Percentiles rank a stretch among this genome's conserved stretches.
These are phyloP conservation scores for Pharmacophagus antenor DNA, from an alignment of 2,888 invertebrate genomes.

Conservation along the genomic window DNA sequence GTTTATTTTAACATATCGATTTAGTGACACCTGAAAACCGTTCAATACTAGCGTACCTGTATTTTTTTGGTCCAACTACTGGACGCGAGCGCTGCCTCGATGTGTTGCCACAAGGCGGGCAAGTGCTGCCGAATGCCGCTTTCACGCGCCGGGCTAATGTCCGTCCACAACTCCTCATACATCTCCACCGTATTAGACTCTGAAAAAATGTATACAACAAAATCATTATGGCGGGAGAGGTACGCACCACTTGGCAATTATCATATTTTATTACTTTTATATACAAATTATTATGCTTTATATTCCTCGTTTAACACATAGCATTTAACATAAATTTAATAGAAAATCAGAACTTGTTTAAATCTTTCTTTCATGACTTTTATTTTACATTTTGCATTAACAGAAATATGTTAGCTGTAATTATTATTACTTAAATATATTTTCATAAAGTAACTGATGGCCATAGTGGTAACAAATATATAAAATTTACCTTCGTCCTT, in stretches of 20 bases:
- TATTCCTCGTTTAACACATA: too few relatives aligned
- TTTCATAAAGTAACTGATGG: too few relatives aligned
- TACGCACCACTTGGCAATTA: neutral
- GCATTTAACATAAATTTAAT: too few relatives aligned
- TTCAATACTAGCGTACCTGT: conserved; percentile 73
- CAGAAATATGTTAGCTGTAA: too few relatives aligned
- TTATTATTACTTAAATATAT: too few relatives aligned
- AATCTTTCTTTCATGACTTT: too few relatives aligned
- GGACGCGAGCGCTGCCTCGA: conserved; percentile 88
- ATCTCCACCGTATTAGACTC: conserved; percentile 83
- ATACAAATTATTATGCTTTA: too few relatives aligned
- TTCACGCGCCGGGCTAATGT: conserved; percentile 93
- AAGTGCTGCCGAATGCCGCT: conserved; percentile 89
- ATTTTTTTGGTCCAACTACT: conserved; percentile 93
- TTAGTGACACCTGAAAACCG: neutral
- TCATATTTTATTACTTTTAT: neutral
- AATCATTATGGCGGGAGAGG: neutral
- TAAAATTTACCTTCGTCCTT: conserved; percentile 77
- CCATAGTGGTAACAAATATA: too few relatives aligned
- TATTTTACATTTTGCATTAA: too few relatives aligned
- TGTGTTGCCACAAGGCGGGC: conserved; percentile 84
- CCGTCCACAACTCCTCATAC: conserved; percentile 94
- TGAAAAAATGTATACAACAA: conserved; percentile 28
- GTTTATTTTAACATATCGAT: too few relatives aligned
- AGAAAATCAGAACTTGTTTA: too few relatives aligned